Evolutionary conservation across 2,113 vertebrate genomes (phyloP).

Genomic region (Neodon shergylaensis): DNA sequence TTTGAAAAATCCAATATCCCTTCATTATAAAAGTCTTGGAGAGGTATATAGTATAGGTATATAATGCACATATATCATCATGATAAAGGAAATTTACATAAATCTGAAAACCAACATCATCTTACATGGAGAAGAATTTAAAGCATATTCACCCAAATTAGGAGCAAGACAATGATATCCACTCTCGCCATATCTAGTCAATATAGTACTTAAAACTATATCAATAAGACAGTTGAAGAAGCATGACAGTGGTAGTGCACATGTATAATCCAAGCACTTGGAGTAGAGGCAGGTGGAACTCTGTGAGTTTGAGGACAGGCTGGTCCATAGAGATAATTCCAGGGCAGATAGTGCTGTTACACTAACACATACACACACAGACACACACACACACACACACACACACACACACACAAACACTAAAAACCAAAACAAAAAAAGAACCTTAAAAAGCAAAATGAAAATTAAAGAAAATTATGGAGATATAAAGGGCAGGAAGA

Average conservation of each 20-base stretch:
- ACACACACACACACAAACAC: too few relatives aligned
- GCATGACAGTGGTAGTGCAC: too few relatives aligned
- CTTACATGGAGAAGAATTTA: not conserved
- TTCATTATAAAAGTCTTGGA: not conserved
- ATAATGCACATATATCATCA: not conserved
- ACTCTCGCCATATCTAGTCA: not conserved
- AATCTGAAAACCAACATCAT: not conserved
- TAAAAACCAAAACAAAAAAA: too few relatives aligned
- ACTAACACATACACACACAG: too few relatives aligned
- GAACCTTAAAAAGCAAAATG: too few relatives aligned
- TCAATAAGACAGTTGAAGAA: not conserved
- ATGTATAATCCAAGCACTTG: too few relatives aligned
- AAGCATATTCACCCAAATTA: not conserved
- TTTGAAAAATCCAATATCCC: not conserved
- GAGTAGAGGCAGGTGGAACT: too few relatives aligned
- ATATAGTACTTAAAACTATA: not conserved
- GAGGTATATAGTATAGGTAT: not conserved
- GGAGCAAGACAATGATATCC: not conserved
- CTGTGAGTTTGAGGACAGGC: too few relatives aligned
- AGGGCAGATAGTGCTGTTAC: too few relatives aligned
- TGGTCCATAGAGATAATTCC: too few relatives aligned
- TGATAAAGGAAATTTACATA: not conserved
- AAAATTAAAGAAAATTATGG: not conserved
- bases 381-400: too few relatives aligned
- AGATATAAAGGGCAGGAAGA: not conserved